Percentiles rank a stretch among this genome's conserved stretches.
These are phyloP conservation scores for Pithys albifrons DNA, from an alignment of 2,113 vertebrate genomes.

Conservation along the genomic window DNA sequence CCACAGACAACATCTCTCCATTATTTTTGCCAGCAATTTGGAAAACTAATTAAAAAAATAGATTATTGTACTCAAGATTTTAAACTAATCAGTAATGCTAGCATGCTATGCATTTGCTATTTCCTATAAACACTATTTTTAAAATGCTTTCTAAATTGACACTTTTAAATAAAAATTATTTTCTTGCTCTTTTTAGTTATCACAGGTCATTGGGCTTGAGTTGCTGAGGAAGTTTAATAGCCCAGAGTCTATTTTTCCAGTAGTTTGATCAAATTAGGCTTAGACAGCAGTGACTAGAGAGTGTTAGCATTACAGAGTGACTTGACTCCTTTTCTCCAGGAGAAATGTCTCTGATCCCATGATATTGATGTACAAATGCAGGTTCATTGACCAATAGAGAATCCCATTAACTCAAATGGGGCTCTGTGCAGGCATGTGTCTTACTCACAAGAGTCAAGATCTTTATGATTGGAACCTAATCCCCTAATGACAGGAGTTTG, in stretches of 20 bases:
- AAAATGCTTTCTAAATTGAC: constrained; percentile 38
- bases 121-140: constrained; percentile 2
- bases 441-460: neutral
- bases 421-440: neutral
- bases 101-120: constrained; percentile 1
- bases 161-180: constrained; percentile 19
- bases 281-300: neutral
- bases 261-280: neutral
- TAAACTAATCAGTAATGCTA: constrained; percentile 45
- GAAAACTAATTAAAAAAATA: constrained; percentile 62
- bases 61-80: constrained; percentile 41
- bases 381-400: neutral
- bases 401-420: neutral
- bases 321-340: neutral
- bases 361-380: constrained; percentile 3
- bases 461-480: neutral
- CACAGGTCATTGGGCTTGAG: neutral
- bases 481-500: neutral
- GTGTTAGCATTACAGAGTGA: neutral
- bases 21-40: constrained; percentile 41
- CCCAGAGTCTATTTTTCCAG: neutral
- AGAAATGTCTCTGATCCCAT: neutral
- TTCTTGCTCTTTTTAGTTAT: constrained; percentile 12
- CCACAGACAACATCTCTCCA: constrained; percentile 1
- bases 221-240: neutral